phyloP scores from a whole-genome alignment of 2,888 invertebrate species.

The Bembecia ichneumoniformis region DNA sequence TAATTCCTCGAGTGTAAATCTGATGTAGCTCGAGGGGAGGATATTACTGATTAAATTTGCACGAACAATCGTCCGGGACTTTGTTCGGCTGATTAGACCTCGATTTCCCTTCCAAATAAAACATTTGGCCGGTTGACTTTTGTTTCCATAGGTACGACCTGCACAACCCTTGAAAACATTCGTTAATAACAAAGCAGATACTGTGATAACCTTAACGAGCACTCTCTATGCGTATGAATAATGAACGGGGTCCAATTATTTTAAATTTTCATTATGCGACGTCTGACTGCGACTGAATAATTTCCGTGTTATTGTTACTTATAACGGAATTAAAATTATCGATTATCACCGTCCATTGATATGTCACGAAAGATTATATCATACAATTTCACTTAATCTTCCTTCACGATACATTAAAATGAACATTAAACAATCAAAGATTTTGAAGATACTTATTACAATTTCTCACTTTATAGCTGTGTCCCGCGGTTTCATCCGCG shows the following conservation, averaged over 20 bases:
- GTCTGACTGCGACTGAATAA: too few relatives aligned
- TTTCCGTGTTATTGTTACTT: too few relatives aligned
- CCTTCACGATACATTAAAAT: too few relatives aligned
- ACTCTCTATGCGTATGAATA: neutral
- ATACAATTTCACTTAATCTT: too few relatives aligned
- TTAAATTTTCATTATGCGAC: neutral
- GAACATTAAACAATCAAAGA: too few relatives aligned
- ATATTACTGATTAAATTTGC: slow-evolving; percentile 52
- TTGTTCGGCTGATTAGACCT: slow-evolving; percentile 30
- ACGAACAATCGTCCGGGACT: slow-evolving; percentile 50
- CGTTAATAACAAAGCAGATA: neutral
- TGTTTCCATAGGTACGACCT: neutral
- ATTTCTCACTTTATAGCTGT: too few relatives aligned
- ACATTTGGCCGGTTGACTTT: neutral
- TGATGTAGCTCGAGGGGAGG: slow-evolving; percentile 18
- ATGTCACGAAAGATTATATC: too few relatives aligned
- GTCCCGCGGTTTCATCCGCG: too few relatives aligned
- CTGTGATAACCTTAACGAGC: neutral
- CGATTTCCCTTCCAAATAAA: neutral
- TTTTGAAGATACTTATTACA: too few relatives aligned
- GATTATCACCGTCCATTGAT: too few relatives aligned
- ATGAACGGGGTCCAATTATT: neutral
- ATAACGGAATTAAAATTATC: too few relatives aligned
- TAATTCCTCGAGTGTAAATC: slow-evolving; percentile 32
- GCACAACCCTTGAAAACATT: neutral